Evolutionary conservation across 2,113 vertebrate species (phyloP).

Genomic region (Alces alces): DNA sequence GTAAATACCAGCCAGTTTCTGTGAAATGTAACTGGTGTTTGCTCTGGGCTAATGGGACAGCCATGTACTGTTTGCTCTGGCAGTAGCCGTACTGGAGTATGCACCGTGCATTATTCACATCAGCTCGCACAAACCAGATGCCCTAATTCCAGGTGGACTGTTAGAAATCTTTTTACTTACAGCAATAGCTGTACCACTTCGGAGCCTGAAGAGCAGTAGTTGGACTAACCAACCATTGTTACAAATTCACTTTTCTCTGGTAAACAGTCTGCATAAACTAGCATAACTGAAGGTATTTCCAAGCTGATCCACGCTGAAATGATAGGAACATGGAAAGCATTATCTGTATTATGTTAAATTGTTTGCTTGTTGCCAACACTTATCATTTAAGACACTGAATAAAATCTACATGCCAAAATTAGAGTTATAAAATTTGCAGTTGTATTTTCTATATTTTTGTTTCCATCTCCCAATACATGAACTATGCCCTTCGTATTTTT

Average conservation of each 20-base stretch:
- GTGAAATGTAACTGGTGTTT: constrained; percentile 81
- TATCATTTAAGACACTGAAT: constrained; percentile 17
- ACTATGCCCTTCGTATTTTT: neutral
- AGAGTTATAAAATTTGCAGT: neutral
- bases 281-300: constrained; percentile 3
- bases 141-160: constrained; percentile 57
- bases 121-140: constrained; percentile 51
- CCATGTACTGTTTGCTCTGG: constrained; percentile 74
- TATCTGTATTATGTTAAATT: neutral
- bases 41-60: constrained; percentile 74
- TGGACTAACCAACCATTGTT: neutral
- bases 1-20: constrained; percentile 84
- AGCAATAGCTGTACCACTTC: constrained; percentile 52
- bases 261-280: constrained; percentile 18
- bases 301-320: neutral
- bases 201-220: neutral
- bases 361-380: neutral
- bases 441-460: neutral
- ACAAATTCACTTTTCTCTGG: constrained; percentile 34
- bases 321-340: neutral
- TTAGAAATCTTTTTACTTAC: constrained; percentile 47
- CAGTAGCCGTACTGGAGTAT: constrained; percentile 25
- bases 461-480: neutral
- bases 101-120: constrained; percentile 65
- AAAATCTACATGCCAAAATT: constrained; percentile 3